Percentiles rank a stretch among this genome's conserved stretches.
These are phyloP conservation scores for Zaprionus inermis DNA, from an alignment of 1,140 invertebrate species.

Conservation along the genomic window DNA sequence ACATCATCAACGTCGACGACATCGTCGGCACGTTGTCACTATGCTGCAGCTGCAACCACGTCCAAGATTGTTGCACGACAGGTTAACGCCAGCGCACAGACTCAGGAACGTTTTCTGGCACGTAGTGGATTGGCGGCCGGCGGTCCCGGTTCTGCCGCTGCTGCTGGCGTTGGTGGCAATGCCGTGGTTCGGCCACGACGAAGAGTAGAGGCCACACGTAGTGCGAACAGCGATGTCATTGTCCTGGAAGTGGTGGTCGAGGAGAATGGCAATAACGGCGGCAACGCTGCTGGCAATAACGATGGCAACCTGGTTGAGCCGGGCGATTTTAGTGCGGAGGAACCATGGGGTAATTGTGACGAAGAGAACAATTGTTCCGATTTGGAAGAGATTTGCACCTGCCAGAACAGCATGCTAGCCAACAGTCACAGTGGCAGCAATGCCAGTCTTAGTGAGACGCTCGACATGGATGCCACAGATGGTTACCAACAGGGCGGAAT, in stretches of 20 bases:
- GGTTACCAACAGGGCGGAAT: slow-evolving; percentile 39
- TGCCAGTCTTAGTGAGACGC: slow-evolving; percentile 68
- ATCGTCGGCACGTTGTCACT: slow-evolving; percentile 69
- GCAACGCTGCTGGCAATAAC: slow-evolving; percentile 18
- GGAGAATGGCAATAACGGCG: slow-evolving; percentile 37
- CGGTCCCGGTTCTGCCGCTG: slow-evolving; percentile 3
- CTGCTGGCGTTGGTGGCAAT: neutral
- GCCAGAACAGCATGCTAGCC: slow-evolving; percentile 62
- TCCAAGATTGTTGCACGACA: slow-evolving; percentile 53
- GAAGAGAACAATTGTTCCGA: slow-evolving; percentile 82
- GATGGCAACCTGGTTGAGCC: slow-evolving; percentile 37
- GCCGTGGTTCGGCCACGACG: slow-evolving; percentile 10
- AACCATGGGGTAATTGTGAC: slow-evolving; percentile 83
- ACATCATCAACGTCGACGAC: slow-evolving; percentile 59
- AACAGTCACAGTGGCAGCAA: slow-evolving; percentile 72
- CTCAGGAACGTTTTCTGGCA: slow-evolving; percentile 67
- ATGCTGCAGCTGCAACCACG: slow-evolving; percentile 42
- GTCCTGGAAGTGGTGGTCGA: slow-evolving; percentile 67
- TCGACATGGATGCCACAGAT: slow-evolving; percentile 60
- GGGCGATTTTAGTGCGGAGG: slow-evolving; percentile 68
- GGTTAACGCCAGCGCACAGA: slow-evolving; percentile 77
- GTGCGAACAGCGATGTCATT: slow-evolving; percentile 53
- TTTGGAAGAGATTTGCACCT: slow-evolving; percentile 81
- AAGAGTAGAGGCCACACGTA: slow-evolving; percentile 36
- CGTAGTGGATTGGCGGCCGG: slow-evolving; percentile 40